Conservation (phyloP, 2,888 invertebrate species). For the Margaritifera margaritifera region DNA sequence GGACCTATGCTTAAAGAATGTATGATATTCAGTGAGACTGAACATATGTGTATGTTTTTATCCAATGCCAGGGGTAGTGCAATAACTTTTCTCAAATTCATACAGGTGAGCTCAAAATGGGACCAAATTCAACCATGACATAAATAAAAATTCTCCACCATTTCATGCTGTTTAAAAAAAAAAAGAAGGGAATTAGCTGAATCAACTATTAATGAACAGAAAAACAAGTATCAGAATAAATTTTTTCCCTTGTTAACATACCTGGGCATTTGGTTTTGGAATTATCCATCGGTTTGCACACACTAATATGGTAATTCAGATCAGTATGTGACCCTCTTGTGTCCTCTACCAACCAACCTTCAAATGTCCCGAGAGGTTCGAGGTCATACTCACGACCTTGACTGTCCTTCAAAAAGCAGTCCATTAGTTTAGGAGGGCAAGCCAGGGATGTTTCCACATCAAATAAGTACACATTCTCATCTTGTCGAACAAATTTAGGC, state of each 20-base stretch:
- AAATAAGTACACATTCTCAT: slow-evolving; percentile 46
- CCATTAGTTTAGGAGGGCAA: slow-evolving; percentile 55
- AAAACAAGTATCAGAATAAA: no score
- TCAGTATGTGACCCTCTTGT: slow-evolving; percentile 35
- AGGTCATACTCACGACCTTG: slow-evolving; percentile 66
- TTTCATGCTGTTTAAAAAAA: no score
- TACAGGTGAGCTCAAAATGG: no score
- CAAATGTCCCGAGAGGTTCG: slow-evolving; percentile 47
- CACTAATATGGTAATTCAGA: slow-evolving; percentile 66
- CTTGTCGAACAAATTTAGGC: slow-evolving; percentile 39
- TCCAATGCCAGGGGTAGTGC: no score
- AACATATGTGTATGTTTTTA: no score
- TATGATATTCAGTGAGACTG: no score
- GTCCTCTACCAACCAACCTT: slow-evolving; percentile 62
- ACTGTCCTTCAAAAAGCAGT: slow-evolving; percentile 55
- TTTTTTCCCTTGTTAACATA: slow-evolving; percentile 18
- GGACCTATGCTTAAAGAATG: no score
- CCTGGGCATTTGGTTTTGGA: slow-evolving; percentile 55
- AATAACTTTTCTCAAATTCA: no score
- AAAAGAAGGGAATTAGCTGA: no score
- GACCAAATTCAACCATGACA: no score
- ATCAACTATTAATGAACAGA: no score
- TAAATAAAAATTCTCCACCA: no score
- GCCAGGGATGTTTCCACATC: slow-evolving; percentile 59
- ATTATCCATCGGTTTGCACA: slow-evolving; percentile 66